Base-by-base conservation (phyloP, 2,888 invertebrate genomes). In the Troides aeacus region DNA sequence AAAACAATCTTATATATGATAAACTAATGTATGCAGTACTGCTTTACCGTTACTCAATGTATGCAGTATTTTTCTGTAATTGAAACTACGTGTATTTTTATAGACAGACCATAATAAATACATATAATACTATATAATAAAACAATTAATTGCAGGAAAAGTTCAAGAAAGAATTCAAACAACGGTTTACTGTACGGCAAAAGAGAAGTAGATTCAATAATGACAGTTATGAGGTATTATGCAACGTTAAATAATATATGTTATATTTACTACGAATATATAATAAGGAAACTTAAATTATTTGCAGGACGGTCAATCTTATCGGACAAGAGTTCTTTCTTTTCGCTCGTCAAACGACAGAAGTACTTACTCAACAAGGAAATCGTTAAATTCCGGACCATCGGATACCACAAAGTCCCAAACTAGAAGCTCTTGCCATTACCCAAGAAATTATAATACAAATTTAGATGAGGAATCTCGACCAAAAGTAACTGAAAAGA, bases 141-240 rank as follows among this genome's bases (percentile, higher is more conserved):
- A 46, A 62, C 23, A 17, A n/a, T 17, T 77, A 75, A 74, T 88
- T 90, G 0, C 88, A 96, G 96, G 96, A 96, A 84, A 96, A 96
- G 84, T 96, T 96, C 86, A 96, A 96, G 83, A 93, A 96, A 64
- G 96, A 96, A 85, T 96, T 96, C 78, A 94, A 95, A 77, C 94
- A 95, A 78, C 93, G 96, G 7, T 95, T 96, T 75, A 93, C 95
- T 2, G 94, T 94, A 71, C 93, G 94, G 62, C 89, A 87, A 73
- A 90, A 88, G 69, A 82, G 84, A n/a, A 89, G 80, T 68, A 80
- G 88, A 85, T 89, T 85, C 70, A 81, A 82, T 15, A 89, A 89
- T 74, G 93, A 93, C 71, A 93, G 93, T 76, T 93, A 89, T 73
- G 93, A 93, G 86, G 92, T 92, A 83, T 78, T 78, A 73, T 72